phyloP scores from a whole-genome alignment of 2,113 vertebrate species.

The Eulacestoma nigropectus region DNA sequence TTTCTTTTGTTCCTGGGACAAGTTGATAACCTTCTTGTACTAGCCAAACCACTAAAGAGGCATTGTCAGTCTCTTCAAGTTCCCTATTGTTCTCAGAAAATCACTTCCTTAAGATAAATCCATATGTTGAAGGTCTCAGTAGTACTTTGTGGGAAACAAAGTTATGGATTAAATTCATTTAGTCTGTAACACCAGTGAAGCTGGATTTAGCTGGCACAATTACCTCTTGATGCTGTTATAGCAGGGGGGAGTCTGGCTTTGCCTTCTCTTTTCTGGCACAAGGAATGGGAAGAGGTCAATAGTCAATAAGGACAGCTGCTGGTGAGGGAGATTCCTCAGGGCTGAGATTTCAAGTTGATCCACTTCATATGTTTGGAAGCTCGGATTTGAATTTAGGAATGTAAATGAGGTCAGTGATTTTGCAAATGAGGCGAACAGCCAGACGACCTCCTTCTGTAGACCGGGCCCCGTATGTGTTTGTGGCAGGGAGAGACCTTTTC shows the following conservation, averaged over 20 bases:
- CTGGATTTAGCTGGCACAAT: slow-evolving; percentile 3
- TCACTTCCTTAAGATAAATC: slow-evolving; percentile 54
- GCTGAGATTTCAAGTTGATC: background rate
- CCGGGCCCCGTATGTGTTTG: rapidly evolving
- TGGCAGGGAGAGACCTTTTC: background rate
- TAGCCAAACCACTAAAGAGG: slow-evolving; percentile 30
- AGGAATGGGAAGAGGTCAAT: background rate
- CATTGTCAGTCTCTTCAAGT: slow-evolving; percentile 33
- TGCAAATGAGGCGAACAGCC: background rate
- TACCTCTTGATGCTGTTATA: background rate
- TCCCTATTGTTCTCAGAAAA: slow-evolving; percentile 55
- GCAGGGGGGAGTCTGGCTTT: background rate
- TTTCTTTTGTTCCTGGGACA: background rate
- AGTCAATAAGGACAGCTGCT: background rate
- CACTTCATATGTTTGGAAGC: background rate
- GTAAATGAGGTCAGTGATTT: background rate
- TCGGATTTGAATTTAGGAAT: background rate
- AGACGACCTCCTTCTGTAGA: background rate
- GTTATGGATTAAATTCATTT: background rate
- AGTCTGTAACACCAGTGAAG: background rate
- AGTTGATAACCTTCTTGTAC: slow-evolving; percentile 16
- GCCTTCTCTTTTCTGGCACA: background rate
- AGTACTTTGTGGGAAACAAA: slow-evolving; percentile 16
- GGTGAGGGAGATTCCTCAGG: background rate
- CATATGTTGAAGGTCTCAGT: slow-evolving; percentile 14